These are phyloP conservation scores for Oreohelix idahoensis DNA, from an alignment of 1,140 invertebrate genomes.

Conservation along the genomic window DNA sequence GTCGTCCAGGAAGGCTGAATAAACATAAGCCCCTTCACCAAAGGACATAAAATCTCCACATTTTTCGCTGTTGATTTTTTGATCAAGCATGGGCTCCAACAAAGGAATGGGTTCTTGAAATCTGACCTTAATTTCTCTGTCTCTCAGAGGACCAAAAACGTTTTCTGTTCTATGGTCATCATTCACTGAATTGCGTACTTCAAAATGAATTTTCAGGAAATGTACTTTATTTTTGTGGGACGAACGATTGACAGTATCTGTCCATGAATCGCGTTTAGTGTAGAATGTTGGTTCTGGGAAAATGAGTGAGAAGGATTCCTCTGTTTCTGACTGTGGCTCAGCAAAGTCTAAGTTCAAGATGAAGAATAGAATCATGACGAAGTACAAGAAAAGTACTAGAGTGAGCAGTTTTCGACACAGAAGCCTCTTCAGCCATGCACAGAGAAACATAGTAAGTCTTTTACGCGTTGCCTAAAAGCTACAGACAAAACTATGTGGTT, in stretches of 20 bases:
- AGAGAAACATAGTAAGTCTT: background rate
- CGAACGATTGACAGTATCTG: background rate
- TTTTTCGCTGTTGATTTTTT: background rate
- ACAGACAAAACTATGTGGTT: background rate
- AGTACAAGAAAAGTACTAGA: background rate
- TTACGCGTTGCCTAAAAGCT: background rate
- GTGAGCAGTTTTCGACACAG: constrained; percentile 16
- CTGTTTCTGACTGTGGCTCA: background rate
- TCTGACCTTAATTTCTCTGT: background rate
- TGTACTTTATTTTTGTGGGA: background rate
- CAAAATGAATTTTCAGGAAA: background rate
- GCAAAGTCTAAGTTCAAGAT: background rate
- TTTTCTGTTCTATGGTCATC: background rate
- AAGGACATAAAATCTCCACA: constrained; percentile 33
- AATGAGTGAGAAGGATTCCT: background rate
- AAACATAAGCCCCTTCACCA: constrained; percentile 34
- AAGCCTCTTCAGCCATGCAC: background rate
- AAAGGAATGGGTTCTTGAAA: background rate
- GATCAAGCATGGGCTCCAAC: background rate
- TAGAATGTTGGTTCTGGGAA: background rate
- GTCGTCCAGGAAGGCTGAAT: constrained; percentile 47
- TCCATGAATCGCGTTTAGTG: background rate
- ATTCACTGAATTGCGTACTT: background rate
- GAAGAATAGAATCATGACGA: background rate
- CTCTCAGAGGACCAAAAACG: background rate